These are phyloP conservation scores for Rhinophrynus dorsalis DNA, from an alignment of 2,797 vertebrate genomes.

Conservation along the genomic window DNA sequence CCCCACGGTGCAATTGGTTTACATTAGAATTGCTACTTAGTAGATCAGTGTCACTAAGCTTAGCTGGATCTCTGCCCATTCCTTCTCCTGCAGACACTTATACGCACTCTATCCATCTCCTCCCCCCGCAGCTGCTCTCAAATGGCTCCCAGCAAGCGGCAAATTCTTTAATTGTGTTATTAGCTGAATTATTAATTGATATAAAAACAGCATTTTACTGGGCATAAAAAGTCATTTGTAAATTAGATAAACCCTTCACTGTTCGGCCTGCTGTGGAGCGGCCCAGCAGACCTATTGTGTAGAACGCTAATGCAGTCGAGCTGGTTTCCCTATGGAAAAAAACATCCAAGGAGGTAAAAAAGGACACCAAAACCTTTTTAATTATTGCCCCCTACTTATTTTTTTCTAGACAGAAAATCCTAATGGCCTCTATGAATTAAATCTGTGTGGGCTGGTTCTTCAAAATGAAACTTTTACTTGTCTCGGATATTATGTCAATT, in stretches of 20 bases:
- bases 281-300: slow-evolving; percentile 58
- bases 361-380: too few relatives aligned
- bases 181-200: slow-evolving; percentile 73
- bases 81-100: slow-evolving; percentile 18
- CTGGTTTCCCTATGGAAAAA: slow-evolving; percentile 12
- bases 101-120: slow-evolving; percentile 37
- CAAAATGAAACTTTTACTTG: too few relatives aligned
- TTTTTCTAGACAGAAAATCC: too few relatives aligned
- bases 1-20: too few relatives aligned
- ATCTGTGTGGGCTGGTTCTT: too few relatives aligned
- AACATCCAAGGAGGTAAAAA: too few relatives aligned
- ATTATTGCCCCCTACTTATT: too few relatives aligned
- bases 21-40: too few relatives aligned
- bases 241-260: slow-evolving; percentile 64
- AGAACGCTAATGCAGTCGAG: slow-evolving; percentile 55
- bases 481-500: too few relatives aligned
- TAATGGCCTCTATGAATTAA: too few relatives aligned
- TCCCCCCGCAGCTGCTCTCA: slow-evolving; percentile 49
- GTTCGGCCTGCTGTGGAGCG: slow-evolving; percentile 51
- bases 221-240: slow-evolving; percentile 66
- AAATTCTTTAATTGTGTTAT: slow-evolving; percentile 66
- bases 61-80: slow-evolving; percentile 1
- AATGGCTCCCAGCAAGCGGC: slow-evolving; percentile 57
- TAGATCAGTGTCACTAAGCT: slow-evolving; percentile 25
- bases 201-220: slow-evolving; percentile 69